A percentile compares a stretch with the other conserved stretches of the same genome.
Conservation (phyloP, 2,113 vertebrate genomes). For the Balaeniceps rex region DNA sequence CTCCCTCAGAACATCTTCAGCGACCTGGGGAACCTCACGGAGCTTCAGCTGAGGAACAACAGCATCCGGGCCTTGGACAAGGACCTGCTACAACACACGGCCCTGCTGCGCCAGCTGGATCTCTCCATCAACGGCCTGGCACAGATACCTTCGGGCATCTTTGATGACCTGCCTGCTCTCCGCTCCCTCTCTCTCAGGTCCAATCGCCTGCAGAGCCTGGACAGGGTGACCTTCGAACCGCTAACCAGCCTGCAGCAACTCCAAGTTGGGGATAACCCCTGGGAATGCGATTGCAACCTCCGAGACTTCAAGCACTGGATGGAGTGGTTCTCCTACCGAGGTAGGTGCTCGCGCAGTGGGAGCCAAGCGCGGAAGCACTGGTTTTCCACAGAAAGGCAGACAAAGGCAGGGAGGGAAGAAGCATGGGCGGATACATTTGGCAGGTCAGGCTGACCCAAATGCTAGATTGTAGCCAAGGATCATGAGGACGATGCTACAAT, state of each 20-base stretch:
- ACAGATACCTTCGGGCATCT: conserved; percentile 84
- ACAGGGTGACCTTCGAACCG: conserved; percentile 93
- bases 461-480: not conserved
- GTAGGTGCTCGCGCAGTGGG: conserved; percentile 42
- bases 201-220: conserved; percentile 90
- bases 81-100: conserved; percentile 84
- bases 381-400: not conserved
- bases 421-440: not conserved
- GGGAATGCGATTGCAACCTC: conserved; percentile 98
- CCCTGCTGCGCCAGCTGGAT: conserved; percentile 85
- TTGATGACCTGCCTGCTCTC: conserved; percentile 86
- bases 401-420: not conserved
- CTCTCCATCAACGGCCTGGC: conserved; percentile 93
- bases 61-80: conserved; percentile 91
- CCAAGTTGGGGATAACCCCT: conserved; percentile 93
- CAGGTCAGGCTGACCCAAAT: not conserved
- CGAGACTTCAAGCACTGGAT: conserved; percentile 99
- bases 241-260: conserved; percentile 88
- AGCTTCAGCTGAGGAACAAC: conserved; percentile 93
- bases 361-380: not conserved
- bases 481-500: not conserved
- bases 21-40: conserved; percentile 88
- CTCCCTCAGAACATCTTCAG: conserved; percentile 86
- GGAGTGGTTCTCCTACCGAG: conserved; percentile 98
- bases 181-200: conserved; percentile 90